These are phyloP conservation scores for Globodera rostochiensis DNA, from an alignment of 1,140 invertebrate species.

Conservation along the genomic window DNA sequence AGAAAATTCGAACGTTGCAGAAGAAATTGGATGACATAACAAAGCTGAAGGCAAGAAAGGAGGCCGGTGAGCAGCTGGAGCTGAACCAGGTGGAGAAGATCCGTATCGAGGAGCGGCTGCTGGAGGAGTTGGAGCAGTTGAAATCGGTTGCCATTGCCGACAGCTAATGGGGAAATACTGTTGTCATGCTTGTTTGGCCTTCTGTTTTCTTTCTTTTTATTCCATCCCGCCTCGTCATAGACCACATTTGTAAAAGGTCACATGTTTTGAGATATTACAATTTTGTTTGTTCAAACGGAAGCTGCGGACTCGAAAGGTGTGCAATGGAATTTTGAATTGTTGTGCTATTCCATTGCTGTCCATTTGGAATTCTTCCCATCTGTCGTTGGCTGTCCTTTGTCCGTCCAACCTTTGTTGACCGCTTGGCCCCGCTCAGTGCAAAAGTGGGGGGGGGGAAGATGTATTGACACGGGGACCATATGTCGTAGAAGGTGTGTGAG, in stretches of 20 bases:
- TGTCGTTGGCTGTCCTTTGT: background rate
- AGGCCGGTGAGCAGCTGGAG: constrained; percentile 51
- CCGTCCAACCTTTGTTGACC: background rate
- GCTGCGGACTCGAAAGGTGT: too few relatives aligned
- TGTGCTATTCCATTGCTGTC: too few relatives aligned
- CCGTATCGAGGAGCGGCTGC: constrained; percentile 33
- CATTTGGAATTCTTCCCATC: background rate
- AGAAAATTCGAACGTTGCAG: constrained; percentile 49
- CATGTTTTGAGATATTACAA: too few relatives aligned
- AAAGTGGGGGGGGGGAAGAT: background rate
- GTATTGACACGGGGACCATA: background rate
- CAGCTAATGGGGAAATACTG: background rate
- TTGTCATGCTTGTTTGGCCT: too few relatives aligned
- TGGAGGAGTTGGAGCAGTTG: constrained; percentile 38
- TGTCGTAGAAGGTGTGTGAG: background rate
- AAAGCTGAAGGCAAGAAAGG: constrained; percentile 43
- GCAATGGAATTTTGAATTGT: too few relatives aligned
- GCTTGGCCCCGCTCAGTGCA: background rate
- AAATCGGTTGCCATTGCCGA: background rate
- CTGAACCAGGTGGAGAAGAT: constrained; percentile 62
- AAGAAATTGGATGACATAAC: constrained; percentile 62
- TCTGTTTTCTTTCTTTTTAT: too few relatives aligned
- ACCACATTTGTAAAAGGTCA: too few relatives aligned
- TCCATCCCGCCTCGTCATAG: too few relatives aligned
- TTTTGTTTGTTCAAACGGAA: too few relatives aligned